Base-by-base conservation (phyloP, 1,140 invertebrate species). In the Listronotus bonariensis region DNA sequence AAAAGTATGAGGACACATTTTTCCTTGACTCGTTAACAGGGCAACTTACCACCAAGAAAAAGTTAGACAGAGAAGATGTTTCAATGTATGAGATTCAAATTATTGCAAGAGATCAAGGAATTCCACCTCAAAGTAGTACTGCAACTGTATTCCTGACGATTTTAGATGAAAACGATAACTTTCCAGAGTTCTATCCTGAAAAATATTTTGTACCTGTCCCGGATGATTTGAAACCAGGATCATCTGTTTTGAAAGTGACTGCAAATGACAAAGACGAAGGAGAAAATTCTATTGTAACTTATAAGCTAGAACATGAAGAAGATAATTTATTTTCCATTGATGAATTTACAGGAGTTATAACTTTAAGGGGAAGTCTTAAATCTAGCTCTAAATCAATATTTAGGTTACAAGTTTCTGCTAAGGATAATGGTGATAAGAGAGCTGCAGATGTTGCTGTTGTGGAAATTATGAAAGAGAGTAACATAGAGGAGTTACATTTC, bases 101-200 rank as follows among this genome's bases (percentile, higher is more conserved):
- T 0, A 83, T 94, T n/a, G 96, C 95, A 0, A 89, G 87, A 77
- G 96, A 98, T 82, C 92, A 95, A 81, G 96, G 95, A 10, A 87
- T 85, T 68, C 92, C 94, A 11, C 87, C 89, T 0, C 89, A 94
- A 74, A 92, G 90, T 7, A 92, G 93, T 6, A 92, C 92, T 0
- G 92, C 93, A 2, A 93, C 93, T 12, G 88, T 98, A 18, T 82
- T 86, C 67, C 79, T 98, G 2, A 86, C 82, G 56, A 84, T 98
- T 6, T 81, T 91, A 32, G 95, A 98, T 80, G 87, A 93, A 2
- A 97, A 98, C 78, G 95, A 97, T 77, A 95, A 96, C 76, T 85
- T 84, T 71, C 93, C 94, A 0, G 83, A 88, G 68, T 95, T 96
- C 81, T 96, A 96, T 82, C 93, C 93, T 0, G 85, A 84, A 72